Percentiles rank a stretch among this genome's conserved stretches.
phyloP scores from a whole-genome alignment of 2,113 vertebrate species.

The Nasalis larvatus region DNA sequence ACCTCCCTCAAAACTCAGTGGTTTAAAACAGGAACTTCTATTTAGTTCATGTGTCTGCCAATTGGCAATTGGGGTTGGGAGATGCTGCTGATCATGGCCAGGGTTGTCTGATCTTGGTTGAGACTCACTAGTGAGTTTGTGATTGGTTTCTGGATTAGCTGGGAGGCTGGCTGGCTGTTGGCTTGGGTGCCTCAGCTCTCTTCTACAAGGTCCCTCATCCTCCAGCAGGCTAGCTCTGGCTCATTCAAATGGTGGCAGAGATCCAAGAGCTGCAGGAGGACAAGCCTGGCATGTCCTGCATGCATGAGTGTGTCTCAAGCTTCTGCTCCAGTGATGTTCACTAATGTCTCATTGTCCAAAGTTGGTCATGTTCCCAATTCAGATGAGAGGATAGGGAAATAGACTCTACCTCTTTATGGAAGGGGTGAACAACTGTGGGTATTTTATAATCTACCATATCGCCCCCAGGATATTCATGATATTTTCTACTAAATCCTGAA shows the following conservation, averaged over 20 bases:
- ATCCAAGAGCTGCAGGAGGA: background rate
- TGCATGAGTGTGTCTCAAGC: accelerated
- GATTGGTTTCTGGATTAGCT: background rate
- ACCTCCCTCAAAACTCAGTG: background rate
- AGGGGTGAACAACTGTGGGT: accelerated
- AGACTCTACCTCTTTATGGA: background rate
- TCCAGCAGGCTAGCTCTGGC: background rate
- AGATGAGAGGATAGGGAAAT: background rate
- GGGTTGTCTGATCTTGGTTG: background rate
- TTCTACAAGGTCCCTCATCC: background rate
- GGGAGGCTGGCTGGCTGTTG: background rate
- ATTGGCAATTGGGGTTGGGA: too few species aligned
- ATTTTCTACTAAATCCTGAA: background rate
- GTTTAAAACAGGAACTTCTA: background rate
- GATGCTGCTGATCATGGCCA: background rate
- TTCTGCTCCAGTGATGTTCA: too few species aligned
- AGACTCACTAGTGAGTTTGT: background rate
- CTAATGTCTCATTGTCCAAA: background rate
- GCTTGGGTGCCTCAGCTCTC: accelerated
- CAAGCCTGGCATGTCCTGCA: background rate
- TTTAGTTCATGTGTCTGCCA: background rate
- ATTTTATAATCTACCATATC: background rate
- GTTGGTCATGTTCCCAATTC: background rate
- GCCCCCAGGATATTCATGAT: background rate
- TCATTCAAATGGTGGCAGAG: accelerated